Evolutionary conservation across 2,888 invertebrate species (phyloP), one percentile per base, ranked within the genome.

Genomic region (Eurytoma adleriae): DNA sequence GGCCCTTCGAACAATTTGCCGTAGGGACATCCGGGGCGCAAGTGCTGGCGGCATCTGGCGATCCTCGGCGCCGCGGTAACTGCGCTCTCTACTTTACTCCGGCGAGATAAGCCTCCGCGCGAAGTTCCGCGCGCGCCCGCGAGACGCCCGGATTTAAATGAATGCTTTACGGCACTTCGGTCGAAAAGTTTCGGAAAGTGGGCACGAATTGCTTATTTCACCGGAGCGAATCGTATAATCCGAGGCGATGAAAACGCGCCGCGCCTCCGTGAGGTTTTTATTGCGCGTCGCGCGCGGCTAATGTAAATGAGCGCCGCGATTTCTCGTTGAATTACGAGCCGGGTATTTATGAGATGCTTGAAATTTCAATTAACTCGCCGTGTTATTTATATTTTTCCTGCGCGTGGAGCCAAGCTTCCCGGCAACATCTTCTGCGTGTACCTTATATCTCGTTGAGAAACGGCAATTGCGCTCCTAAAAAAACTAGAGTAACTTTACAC

Each of bases 41-140:
- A 72, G 67, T 59, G 18, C 68, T 67, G 68, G 79, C 74, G 79
- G 75, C 79, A 79, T 79, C 79, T 79, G 75, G 66, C 24, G 74
- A 79, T 59, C 54, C 52, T 57, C 18, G 5, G 40, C n/a, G 7
- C 10, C 40, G 40, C 48, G 76, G 76, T 72, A 76, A 76, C 56
- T 48, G 20, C 64, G 67, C 20, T 76, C 52, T 72, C 80, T 80
- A 57, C 76, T 72, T 80, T 76, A 76, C 80, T 80, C 68, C 30
- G 56, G 13, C 0, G 59, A 76, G 80, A 80, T 80, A 80, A 80
- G 61, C 69, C 12, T 12, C 24, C 24, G 24, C 27, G 24, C 40
- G n/a, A 18, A 40, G 40, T 40, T 40, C 7, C 40, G 0, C 16
- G 54, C 50, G n/a, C 18, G 27, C 30, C 1, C n/a, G 10, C 5